Conservation (phyloP, 2,113 vertebrate genomes). For the Deroptyus accipitrinus region DNA sequence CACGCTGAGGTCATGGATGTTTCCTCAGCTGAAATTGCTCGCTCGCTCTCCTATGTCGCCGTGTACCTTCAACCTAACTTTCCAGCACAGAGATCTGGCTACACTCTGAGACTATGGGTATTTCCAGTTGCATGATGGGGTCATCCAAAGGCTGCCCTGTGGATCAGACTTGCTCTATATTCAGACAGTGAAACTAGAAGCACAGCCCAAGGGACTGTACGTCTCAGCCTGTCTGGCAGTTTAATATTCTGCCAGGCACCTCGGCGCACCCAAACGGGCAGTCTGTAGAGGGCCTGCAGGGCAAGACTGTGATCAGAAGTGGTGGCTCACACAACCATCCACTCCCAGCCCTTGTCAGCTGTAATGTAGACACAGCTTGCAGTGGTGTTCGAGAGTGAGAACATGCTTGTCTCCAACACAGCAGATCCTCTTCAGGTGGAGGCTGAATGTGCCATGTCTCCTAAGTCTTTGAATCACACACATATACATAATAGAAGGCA, state of each 20-base stretch:
- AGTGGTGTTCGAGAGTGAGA: not conserved
- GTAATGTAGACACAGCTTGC: not conserved
- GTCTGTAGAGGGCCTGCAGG: not conserved
- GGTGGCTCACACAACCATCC: not conserved
- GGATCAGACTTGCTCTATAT: not conserved
- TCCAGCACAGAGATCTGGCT: not conserved
- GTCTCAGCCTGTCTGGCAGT: not conserved
- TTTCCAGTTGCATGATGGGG: not conserved
- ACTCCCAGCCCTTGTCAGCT: not conserved
- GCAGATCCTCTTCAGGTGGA: not conserved
- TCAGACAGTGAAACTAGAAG: not conserved
- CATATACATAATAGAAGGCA: not conserved
- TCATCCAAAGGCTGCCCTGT: slow-evolving; percentile 8
- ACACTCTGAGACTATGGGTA: not conserved
- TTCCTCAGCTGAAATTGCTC: slow-evolving; percentile 10
- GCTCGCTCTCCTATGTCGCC: not conserved
- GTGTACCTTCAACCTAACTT: not conserved
- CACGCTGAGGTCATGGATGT: slow-evolving; percentile 20
- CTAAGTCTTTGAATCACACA: not conserved
- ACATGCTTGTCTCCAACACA: not conserved
- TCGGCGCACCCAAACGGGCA: not conserved
- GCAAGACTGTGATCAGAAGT: not conserved
- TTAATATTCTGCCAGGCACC: not conserved
- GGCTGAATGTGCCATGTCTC: not conserved
- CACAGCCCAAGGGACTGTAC: not conserved